Base-by-base conservation (phyloP, 1,140 invertebrate species). In the Maconellicoccus hirsutus region DNA sequence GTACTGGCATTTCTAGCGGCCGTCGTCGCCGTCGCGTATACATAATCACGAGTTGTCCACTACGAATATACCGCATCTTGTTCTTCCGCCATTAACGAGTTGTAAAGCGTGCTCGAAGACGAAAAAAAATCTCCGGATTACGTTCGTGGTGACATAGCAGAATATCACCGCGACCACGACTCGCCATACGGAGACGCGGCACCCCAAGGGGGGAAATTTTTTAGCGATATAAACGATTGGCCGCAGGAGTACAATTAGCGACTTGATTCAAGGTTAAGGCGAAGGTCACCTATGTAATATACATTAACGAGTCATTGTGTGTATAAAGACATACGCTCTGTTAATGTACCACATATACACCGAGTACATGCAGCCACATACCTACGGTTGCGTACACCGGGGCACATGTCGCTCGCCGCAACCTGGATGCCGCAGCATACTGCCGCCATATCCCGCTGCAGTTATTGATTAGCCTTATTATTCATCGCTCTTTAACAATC, bases 181-280 rank as follows among this genome's bases (percentile, higher is more conserved):
- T 33, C 29, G 29, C 29, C 12, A 3, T 33, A 33, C 12, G 29
- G 3, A 6, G 3, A 33, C 29, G 4, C 29, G 29, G 29, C n/a
- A n/a, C n/a, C 29, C 29, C 29, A 12, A 33, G 12, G 12, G 12
- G 3, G 29, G 12, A 33, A 3, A 33, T 33, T 12, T 33, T 33
- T 33, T 33, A 33, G 12, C 29, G 12, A 33, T 12, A 12, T 12
- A 59, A 66, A 66, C 8, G 10, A 25, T 23, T 23, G 10, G 61
- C 61, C 61, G 61, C 10, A 66, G 61, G 61, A 66, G 25, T 22
- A 66, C 61, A 66, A 66, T 66, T 66, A 66, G 61, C 61, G 61
- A 66, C 61, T 66, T 10, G 10, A 66, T 66, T 26, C 61, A 66
- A 66, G 61, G 61, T 66, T 66, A 66, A 66, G 61, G 61, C 61